Evolutionary conservation across 2,113 vertebrate species (phyloP), one percentile per base, ranked within the genome.

Genomic region (Melanerpes formicivorus): DNA sequence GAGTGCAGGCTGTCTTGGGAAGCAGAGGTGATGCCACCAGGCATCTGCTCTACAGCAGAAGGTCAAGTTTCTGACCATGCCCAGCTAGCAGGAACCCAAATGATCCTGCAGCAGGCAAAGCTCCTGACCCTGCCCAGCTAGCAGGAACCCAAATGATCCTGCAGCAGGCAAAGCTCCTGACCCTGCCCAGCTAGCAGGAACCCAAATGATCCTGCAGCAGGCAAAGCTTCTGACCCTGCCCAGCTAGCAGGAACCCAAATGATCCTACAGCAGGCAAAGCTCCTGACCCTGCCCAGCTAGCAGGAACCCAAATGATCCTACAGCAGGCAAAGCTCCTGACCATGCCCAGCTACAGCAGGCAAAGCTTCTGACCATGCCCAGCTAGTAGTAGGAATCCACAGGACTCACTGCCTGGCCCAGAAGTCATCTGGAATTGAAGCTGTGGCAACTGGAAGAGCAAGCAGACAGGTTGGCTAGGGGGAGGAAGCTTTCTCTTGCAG

Each of bases 1-100:
- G 69, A 90, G 80, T 52, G 89, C 66, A 95, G 73, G 91, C 77
- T 93, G 88, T 58, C 89, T 79, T 72, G 48, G 80, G 90, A 95
- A 82, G 11, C 32, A 25, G 34, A 71, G 19, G 50, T 48, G 82
- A 58, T 76, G 90, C 34, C 14, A 8, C 23, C 1, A 40, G 89
- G 94, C 89, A 88, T 76, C 83, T 88, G 88, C 81, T 94, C 63
- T 79, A 22, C 11, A 75, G 87, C 32, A 19, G 60, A 15, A 44
- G 14, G 42, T 44, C 42, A 44, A 44, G 42, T 6, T 44, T 44
- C 46, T 48, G 46, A 18, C 46, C 46, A 18, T 19, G 46, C 18
- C 46, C 46, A 48, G 46, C 42, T 42, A 42, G 46, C 46, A 46
- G 42, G 42, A 42, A 42, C 14, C 42, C 42, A 42, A 42, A 42